These are phyloP conservation scores for Sebastes diaconus DNA, from an alignment of 2,797 vertebrate genomes.

Conservation along the genomic window DNA sequence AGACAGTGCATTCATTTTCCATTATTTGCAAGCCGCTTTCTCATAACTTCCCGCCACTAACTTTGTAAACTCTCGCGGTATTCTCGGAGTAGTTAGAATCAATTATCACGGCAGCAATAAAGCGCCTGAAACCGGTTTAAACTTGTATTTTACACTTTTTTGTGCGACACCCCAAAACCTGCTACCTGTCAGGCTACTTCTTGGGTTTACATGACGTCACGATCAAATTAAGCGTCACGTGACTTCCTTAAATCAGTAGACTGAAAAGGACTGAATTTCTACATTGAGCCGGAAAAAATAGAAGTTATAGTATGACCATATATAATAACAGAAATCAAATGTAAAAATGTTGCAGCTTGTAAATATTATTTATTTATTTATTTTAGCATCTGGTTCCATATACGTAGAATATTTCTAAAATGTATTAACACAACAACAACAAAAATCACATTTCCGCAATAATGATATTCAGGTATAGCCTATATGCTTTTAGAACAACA, in stretches of 20 bases:
- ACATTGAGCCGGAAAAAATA: neutral
- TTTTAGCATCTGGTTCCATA: neutral
- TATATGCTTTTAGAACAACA: neutral
- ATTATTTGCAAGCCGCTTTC: neutral
- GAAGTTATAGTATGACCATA: neutral
- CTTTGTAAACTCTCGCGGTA: neutral
- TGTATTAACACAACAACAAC: neutral
- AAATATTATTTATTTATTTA: neutral
- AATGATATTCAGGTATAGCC: neutral
- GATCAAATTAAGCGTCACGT: neutral
- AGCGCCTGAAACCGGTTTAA: neutral
- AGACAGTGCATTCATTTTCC: neutral
- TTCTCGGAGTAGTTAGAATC: neutral
- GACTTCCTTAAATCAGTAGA: neutral
- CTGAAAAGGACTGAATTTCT: neutral
- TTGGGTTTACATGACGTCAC: neutral
- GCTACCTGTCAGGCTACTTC: neutral
- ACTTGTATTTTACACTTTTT: neutral
- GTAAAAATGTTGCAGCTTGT: rapidly evolving
- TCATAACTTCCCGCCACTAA: neutral
- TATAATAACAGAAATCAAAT: neutral
- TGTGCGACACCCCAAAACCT: neutral
- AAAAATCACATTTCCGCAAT: neutral
- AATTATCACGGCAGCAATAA: neutral
- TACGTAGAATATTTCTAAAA: neutral